Percentiles rank a stretch among this genome's conserved stretches.
Evolutionary conservation across 2,888 invertebrate species (phyloP).

Genomic region (Liposcelis brunnea): DNA sequence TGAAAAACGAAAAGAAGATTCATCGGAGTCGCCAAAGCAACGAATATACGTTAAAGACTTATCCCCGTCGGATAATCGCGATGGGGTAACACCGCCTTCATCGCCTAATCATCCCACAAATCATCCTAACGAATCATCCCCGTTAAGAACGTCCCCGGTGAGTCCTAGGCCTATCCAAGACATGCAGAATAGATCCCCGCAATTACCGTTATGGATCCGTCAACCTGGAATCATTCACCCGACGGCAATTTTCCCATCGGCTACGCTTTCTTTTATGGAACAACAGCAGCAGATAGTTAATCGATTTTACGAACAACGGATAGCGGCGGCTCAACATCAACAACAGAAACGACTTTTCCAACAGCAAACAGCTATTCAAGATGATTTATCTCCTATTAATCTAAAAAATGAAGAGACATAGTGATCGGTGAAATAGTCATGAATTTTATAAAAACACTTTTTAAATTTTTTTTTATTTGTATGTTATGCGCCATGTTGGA

Average conservation of each 20-base stretch:
- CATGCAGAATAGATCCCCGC: neutral
- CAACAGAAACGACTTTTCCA: constrained; percentile 2
- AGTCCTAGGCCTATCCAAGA: neutral
- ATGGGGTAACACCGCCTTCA: neutral
- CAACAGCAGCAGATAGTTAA: constrained; percentile 6
- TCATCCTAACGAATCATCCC: neutral
- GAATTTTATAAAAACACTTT: no score
- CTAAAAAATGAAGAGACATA: constrained; percentile 6
- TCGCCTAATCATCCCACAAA: neutral
- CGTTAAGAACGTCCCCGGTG: neutral
- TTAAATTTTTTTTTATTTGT: no score
- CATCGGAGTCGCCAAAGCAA: no score
- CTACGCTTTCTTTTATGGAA: constrained; percentile 5
- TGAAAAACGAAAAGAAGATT: no score
- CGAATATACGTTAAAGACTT: no score
- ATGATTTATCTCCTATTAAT: constrained; percentile 5
- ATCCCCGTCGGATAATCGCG: neutral
- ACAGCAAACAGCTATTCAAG: neutral
- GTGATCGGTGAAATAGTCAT: neutral
- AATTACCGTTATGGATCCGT: constrained; percentile 1
- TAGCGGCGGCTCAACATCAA: neutral
- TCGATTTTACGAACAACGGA: constrained; percentile 5
- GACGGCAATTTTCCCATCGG: constrained; percentile 2
- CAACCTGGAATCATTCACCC: constrained; percentile 5
- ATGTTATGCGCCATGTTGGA: no score